These are phyloP conservation scores for Momotus momota DNA, from an alignment of 2,797 vertebrate species.

Conservation along the genomic window DNA sequence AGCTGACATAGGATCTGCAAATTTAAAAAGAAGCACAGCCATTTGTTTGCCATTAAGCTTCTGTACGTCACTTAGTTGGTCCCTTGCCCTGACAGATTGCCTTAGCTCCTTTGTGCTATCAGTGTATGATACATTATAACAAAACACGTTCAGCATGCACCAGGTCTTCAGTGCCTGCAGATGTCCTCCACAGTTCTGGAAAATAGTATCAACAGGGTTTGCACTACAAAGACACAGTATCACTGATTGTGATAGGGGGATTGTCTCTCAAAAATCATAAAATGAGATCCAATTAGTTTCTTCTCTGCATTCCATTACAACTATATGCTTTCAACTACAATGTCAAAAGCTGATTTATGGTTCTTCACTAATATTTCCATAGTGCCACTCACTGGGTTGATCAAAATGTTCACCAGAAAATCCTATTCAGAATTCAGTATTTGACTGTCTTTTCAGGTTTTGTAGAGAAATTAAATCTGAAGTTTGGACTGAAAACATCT, in stretches of 20 bases:
- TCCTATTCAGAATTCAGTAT: not conserved
- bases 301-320: not conserved
- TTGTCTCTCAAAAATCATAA: not conserved
- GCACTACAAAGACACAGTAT: not conserved
- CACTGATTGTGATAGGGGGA: not conserved
- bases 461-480: not conserved
- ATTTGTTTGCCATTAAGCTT: constrained; percentile 44
- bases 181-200: not conserved
- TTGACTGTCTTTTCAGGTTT: not conserved
- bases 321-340: not conserved
- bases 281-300: not conserved
- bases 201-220: not conserved
- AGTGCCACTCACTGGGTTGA: not conserved
- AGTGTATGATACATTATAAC: not conserved
- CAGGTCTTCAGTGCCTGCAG: not conserved
- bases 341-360: not conserved
- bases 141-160: not conserved
- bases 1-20: constrained; percentile 1
- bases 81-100: not conserved
- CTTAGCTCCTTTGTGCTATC: not conserved
- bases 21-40: not conserved
- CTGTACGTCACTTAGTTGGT: not conserved
- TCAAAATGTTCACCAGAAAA: not conserved
- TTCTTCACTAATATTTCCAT: not conserved
- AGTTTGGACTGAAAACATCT: not conserved